Conservation (phyloP, 2,797 vertebrate species). For the Perodicticus potto region DNA sequence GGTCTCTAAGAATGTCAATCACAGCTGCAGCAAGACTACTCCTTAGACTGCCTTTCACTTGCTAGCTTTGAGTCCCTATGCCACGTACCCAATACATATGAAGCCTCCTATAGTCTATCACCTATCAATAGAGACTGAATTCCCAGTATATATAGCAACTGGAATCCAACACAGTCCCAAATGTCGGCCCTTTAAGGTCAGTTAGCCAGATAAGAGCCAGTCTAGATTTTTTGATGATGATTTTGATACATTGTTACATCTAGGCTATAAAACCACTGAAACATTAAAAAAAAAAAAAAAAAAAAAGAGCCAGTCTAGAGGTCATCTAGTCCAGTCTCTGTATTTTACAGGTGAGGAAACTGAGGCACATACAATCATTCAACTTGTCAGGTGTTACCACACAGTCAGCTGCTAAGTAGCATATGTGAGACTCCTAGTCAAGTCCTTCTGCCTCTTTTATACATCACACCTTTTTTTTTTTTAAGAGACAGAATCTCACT, state of each 20-base stretch:
- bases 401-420: not conserved
- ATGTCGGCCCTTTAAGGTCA: not conserved
- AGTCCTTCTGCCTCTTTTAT: not conserved
- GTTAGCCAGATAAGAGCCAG: conserved; percentile 23
- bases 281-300: too few species aligned
- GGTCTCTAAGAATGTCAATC: not conserved
- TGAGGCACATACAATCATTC: conserved; percentile 45
- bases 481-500: too few species aligned
- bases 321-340: conserved; percentile 15
- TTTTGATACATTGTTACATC: too few species aligned
- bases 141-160: not conserved
- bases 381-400: conserved; percentile 11
- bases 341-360: conserved; percentile 54
- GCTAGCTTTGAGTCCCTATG: not conserved
- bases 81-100: not conserved
- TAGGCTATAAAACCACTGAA: too few species aligned
- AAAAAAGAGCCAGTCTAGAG: conserved; percentile 10
- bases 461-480: not conserved
- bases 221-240: too few species aligned
- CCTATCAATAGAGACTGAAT: not conserved
- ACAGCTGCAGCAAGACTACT: conserved; percentile 22
- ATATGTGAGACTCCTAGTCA: conserved; percentile 19
- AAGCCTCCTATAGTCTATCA: not conserved
- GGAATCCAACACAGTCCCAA: not conserved
- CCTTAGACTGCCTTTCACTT: not conserved